Conservation (phyloP, 2,888 invertebrate species). For the Epinotia brunnichana region DNA sequence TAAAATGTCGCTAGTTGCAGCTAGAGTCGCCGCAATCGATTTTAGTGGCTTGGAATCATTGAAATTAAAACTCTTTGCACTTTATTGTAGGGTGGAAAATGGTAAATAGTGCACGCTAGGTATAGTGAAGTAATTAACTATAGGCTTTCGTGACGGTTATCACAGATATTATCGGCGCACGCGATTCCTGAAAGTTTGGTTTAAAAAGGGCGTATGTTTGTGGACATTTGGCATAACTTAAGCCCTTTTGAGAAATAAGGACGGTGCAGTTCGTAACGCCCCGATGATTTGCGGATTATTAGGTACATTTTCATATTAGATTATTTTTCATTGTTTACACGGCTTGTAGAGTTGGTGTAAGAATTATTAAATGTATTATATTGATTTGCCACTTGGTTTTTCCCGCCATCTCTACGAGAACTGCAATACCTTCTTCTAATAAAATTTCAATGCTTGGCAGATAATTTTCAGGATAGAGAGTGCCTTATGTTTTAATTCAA, state of each 20-base stretch:
- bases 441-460: no score
- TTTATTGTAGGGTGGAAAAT: constrained; percentile 14
- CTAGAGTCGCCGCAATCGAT: neutral
- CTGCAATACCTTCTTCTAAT: no score
- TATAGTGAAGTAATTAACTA: constrained; percentile 41
- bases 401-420: no score
- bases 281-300: constrained; percentile 34
- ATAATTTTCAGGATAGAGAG: no score
- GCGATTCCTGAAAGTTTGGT: constrained; percentile 13
- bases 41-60: neutral
- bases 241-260: neutral
- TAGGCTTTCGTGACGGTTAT: constrained; percentile 36
- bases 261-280: constrained; percentile 7
- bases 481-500: no score
- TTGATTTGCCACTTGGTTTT: no score
- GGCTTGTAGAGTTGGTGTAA: neutral
- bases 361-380: neutral
- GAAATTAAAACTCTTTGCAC: constrained; percentile 12
- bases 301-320: constrained; percentile 29
- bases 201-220: neutral
- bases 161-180: constrained; percentile 30
- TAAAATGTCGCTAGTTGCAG: neutral
- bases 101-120: constrained; percentile 14
- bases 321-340: constrained; percentile 29
- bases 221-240: neutral